phyloP scores from a whole-genome alignment of 2,888 invertebrate species.

The Drosophila engyochracea region DNA sequence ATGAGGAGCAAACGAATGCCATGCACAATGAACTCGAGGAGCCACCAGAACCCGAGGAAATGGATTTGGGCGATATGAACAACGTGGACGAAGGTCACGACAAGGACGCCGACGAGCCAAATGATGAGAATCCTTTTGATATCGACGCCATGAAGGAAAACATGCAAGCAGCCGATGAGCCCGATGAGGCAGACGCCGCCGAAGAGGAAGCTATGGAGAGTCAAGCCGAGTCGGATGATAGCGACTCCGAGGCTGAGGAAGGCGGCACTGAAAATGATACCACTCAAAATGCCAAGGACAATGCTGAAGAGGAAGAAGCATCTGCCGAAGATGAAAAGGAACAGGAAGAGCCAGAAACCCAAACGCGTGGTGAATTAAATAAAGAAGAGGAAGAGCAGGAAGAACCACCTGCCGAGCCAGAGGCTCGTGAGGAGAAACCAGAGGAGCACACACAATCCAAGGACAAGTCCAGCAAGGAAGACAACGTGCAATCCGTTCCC shows the following conservation, averaged over 20 bases:
- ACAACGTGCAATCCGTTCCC: conserved; percentile 84
- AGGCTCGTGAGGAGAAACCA: conserved; percentile 84
- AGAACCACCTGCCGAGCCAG: conserved; percentile 87
- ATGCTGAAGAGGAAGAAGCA: conserved; percentile 85
- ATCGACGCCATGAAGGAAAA: conserved; percentile 91
- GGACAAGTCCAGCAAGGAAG: conserved; percentile 84
- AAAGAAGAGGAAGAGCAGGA: conserved; percentile 84
- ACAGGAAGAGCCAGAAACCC: conserved; percentile 86
- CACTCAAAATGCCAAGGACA: conserved; percentile 82
- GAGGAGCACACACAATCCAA: conserved; percentile 83
- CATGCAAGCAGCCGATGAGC: conserved; percentile 83
- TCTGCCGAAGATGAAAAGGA: conserved; percentile 86
- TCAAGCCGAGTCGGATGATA: conserved; percentile 86
- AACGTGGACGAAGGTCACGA: conserved; percentile 91
- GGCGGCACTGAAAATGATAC: conserved; percentile 77
- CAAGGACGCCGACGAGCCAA: conserved; percentile 86
- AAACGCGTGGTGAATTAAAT: conserved; percentile 83
- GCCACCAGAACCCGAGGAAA: conserved; percentile 92
- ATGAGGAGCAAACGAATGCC: conserved; percentile 92
- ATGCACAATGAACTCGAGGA: conserved; percentile 92
- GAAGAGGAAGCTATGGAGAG: conserved; percentile 86
- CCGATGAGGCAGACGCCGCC: conserved; percentile 82
- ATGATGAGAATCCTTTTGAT: conserved; percentile 94
- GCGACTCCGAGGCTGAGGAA: conserved; percentile 85
- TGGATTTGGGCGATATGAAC: conserved; percentile 95